A percentile compares a stretch with the other conserved stretches of the same genome.
These are phyloP conservation scores for Callorhinus ursinus DNA, from an alignment of 2,113 vertebrate genomes.

Conservation along the genomic window DNA sequence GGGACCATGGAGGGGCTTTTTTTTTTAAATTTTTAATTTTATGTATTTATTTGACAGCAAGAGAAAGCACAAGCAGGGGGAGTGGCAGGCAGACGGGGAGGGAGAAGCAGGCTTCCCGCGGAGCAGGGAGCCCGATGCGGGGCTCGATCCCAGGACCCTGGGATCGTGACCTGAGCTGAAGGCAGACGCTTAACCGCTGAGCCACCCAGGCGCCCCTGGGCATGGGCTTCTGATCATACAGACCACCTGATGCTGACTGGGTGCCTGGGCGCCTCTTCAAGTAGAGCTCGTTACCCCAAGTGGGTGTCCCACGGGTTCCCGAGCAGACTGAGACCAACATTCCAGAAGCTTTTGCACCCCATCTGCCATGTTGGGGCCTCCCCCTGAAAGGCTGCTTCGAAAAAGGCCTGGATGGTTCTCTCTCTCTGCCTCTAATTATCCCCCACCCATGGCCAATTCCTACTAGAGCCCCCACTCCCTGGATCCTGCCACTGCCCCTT, in stretches of 20 bases:
- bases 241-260: neutral
- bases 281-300: neutral
- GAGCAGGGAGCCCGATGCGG: no score
- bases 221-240: fast-evolving
- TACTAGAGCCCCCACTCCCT: neutral
- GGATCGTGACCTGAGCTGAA: no score
- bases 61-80: no score
- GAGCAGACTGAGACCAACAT: neutral
- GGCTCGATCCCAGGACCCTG: no score
- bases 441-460: no score
- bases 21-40: no score
- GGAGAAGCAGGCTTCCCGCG: no score
- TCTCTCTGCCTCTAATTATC: neutral
- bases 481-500: neutral
- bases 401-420: neutral
- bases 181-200: no score
- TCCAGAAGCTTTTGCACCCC: neutral
- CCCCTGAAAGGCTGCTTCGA: neutral
- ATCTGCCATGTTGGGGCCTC: no score
- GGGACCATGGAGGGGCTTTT: neutral
- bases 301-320: neutral
- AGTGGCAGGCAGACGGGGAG: no score
- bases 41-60: no score
- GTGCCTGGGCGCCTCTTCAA: neutral
- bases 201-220: no score